phyloP scores from a whole-genome alignment of 92 coral and sea anemone genomes.

The Epizoanthus scotinus region DNA sequence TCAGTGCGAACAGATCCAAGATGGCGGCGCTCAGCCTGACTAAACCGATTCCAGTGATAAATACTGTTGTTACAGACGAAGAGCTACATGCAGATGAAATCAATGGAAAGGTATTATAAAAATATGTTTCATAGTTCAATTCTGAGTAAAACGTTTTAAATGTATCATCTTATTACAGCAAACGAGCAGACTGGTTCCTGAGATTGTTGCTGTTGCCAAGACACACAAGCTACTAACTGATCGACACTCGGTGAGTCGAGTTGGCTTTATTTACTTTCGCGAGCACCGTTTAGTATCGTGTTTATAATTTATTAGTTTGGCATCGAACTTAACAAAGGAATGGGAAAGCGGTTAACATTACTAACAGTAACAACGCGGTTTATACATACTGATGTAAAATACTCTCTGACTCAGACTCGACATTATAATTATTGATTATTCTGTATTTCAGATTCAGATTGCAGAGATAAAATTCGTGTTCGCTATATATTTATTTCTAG shows the following conservation, averaged over 20 bases:
- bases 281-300: too few relatives aligned
- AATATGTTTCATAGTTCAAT: neutral
- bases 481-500: too few relatives aligned
- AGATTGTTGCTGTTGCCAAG: constrained; percentile 71
- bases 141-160: neutral
- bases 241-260: constrained; percentile 85
- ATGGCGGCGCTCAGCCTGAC: constrained; percentile 89
- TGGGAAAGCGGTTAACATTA: too few relatives aligned
- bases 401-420: too few relatives aligned
- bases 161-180: constrained; percentile 20
- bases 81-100: constrained; percentile 53
- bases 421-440: too few relatives aligned
- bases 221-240: constrained; percentile 87
- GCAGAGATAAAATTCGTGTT: too few relatives aligned
- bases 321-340: too few relatives aligned
- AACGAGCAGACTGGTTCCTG: constrained; percentile 44
- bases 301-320: too few relatives aligned
- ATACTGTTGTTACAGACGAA: constrained; percentile 85
- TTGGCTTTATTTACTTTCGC: too few relatives aligned
- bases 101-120: constrained; percentile 50
- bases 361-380: too few relatives aligned
- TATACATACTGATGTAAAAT: too few relatives aligned
- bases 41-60: constrained; percentile 86
- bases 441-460: too few relatives aligned
- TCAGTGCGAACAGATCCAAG: constrained; percentile 46